These are phyloP conservation scores for Cantharis rustica DNA, from an alignment of 2,888 invertebrate genomes.

Conservation along the genomic window DNA sequence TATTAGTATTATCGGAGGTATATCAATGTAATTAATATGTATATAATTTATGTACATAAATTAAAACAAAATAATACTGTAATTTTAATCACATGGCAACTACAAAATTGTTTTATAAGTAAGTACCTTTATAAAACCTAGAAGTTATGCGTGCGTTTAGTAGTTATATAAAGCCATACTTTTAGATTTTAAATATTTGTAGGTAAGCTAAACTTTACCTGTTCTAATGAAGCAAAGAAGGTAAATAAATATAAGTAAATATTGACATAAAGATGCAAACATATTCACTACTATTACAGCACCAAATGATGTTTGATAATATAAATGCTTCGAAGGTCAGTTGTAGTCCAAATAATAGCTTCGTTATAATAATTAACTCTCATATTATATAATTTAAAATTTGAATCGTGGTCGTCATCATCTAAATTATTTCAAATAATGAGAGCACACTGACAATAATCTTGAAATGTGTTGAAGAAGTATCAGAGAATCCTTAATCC, in stretches of 20 bases:
- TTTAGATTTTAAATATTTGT: not conserved
- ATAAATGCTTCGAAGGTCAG: conserved; percentile 20
- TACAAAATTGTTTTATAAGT: no score
- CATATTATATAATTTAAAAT: conserved; percentile 24
- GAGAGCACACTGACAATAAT: not conserved
- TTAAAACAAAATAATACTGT: no score
- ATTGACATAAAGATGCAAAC: not conserved
- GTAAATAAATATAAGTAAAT: not conserved
- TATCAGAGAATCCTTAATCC: no score
- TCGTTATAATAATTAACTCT: conserved; percentile 17
- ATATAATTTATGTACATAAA: no score
- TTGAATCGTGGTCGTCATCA: conserved; percentile 1
- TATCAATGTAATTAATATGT: no score
- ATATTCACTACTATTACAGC: conserved; percentile 9
- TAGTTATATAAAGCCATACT: not conserved
- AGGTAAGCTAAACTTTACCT: not conserved
- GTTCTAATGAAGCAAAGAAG: not conserved
- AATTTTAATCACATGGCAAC: no score
- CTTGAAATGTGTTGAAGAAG: not conserved
- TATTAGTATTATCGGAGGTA: no score
- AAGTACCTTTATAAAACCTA: no score
- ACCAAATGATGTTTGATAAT: conserved; percentile 2
- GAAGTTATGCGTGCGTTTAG: not conserved
- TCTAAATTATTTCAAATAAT: not conserved
- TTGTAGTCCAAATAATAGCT: conserved; percentile 24